phyloP scores from a whole-genome alignment of 2,797 vertebrate genomes.

The Gastrophryne carolinensis region DNA sequence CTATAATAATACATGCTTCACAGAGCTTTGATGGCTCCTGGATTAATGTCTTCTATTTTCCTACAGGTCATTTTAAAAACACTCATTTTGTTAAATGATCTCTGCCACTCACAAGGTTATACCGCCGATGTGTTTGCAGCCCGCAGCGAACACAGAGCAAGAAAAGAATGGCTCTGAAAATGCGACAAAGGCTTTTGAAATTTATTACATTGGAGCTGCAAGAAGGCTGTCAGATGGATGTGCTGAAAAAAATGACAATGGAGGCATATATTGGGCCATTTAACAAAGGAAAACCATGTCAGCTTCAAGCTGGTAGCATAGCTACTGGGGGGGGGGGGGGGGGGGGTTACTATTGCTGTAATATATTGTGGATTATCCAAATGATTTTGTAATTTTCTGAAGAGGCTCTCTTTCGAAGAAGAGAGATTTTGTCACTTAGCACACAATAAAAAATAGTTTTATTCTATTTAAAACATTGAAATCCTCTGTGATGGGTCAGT shows the following conservation, averaged over 20 bases:
- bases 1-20: constrained; percentile 76
- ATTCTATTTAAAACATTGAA: too few relatives aligned
- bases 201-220: not conserved
- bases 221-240: not conserved
- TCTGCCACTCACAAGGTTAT: constrained; percentile 65
- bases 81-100: constrained; percentile 75
- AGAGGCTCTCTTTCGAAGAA: too few relatives aligned
- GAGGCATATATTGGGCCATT: not conserved
- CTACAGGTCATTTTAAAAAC: constrained; percentile 67
- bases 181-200: not conserved
- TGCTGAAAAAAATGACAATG: not conserved
- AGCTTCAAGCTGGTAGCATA: too few relatives aligned
- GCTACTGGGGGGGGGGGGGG: too few relatives aligned
- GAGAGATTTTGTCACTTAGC: too few relatives aligned
- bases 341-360: too few relatives aligned
- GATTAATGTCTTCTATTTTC: constrained; percentile 68
- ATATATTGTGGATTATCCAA: too few relatives aligned
- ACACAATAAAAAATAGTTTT: too few relatives aligned
- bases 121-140: not conserved
- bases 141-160: not conserved
- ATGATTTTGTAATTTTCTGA: too few relatives aligned
- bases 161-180: not conserved
- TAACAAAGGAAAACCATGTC: not conserved
- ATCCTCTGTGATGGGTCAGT: too few relatives aligned
- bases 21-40: constrained; percentile 71